Percentiles rank a stretch among this genome's conserved stretches.
Conservation (phyloP, 2,888 invertebrate genomes). For the Rhamphomyia laevipes region DNA sequence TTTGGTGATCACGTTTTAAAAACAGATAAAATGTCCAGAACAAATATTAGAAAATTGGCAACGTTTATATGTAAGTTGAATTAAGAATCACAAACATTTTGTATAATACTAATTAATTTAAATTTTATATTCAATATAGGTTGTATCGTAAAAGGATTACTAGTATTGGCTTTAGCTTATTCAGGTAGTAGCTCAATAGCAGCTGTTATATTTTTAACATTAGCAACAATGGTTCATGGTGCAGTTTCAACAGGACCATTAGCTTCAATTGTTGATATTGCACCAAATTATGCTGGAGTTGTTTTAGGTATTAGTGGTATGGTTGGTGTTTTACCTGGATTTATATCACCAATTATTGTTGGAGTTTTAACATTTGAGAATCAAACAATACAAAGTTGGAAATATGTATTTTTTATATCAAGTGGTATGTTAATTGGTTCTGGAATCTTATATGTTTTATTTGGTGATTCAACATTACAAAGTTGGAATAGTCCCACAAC, state of each 20-base stretch:
- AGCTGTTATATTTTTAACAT: slow-evolving; percentile 47
- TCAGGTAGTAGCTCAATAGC: slow-evolving; percentile 48
- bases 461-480: slow-evolving; percentile 45
- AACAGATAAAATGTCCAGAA: slow-evolving; percentile 44
- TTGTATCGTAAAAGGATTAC: slow-evolving; percentile 47
- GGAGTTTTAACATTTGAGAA: slow-evolving; percentile 49
- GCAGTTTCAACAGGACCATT: slow-evolving; percentile 54
- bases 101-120: not conserved
- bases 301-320: slow-evolving; percentile 50
- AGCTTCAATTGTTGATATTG: slow-evolving; percentile 54
- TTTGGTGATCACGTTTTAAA: slow-evolving; percentile 47
- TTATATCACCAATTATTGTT: slow-evolving; percentile 49
- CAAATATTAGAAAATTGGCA: slow-evolving; percentile 52
- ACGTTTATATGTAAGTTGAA: slow-evolving; percentile 45
- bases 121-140: slow-evolving; percentile 29
- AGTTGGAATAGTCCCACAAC: slow-evolving; percentile 41
- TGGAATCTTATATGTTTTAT: slow-evolving; percentile 42
- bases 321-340: slow-evolving; percentile 45
- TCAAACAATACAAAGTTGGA: slow-evolving; percentile 50
- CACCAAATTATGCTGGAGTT: slow-evolving; percentile 48
- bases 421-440: slow-evolving; percentile 41
- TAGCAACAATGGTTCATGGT: slow-evolving; percentile 53
- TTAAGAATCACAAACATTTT: not conserved
- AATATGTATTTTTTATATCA: slow-evolving; percentile 46
- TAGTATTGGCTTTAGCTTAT: slow-evolving; percentile 48